phyloP scores from a whole-genome alignment of 2,113 vertebrate species.

The Albula goreensis region DNA sequence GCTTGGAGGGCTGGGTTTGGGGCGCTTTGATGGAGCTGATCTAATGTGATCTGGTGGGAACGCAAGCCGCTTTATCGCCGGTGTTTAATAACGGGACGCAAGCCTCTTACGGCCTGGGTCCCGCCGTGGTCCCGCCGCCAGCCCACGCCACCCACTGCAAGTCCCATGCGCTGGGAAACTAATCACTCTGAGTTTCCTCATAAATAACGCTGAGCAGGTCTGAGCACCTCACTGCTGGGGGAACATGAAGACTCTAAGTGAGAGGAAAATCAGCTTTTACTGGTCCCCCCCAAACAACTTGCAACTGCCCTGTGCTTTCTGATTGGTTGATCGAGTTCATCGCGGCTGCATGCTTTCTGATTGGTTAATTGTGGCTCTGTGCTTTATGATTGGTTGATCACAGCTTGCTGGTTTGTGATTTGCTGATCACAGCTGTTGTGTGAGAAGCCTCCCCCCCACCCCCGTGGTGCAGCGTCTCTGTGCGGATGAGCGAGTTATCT shows the following conservation, averaged over 20 bases:
- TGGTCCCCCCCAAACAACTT: not conserved
- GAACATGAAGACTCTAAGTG: not conserved
- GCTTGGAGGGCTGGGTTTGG: conserved; percentile 77
- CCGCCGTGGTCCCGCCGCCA: conserved; percentile 32
- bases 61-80: conserved; percentile 90
- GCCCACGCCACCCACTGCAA: conserved; percentile 74
- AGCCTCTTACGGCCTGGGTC: conserved; percentile 82
- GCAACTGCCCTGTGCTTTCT: not conserved
- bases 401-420: not conserved
- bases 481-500: conserved; percentile 26
- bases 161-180: conserved; percentile 82
- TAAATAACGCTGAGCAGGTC: conserved; percentile 83
- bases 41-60: conserved; percentile 85
- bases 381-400: not conserved
- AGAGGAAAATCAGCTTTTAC: too few relatives aligned
- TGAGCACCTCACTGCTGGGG: conserved; percentile 77
- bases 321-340: not conserved
- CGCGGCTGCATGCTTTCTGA: too few relatives aligned
- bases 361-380: too few relatives aligned
- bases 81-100: conserved; percentile 92
- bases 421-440: not conserved
- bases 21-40: conserved; percentile 85
- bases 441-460: not conserved
- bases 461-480: not conserved
- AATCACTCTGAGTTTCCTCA: conserved; percentile 82